phyloP scores from a whole-genome alignment of 35 echinoderm and acorn worm species.

The Chiridota heheva region DNA sequence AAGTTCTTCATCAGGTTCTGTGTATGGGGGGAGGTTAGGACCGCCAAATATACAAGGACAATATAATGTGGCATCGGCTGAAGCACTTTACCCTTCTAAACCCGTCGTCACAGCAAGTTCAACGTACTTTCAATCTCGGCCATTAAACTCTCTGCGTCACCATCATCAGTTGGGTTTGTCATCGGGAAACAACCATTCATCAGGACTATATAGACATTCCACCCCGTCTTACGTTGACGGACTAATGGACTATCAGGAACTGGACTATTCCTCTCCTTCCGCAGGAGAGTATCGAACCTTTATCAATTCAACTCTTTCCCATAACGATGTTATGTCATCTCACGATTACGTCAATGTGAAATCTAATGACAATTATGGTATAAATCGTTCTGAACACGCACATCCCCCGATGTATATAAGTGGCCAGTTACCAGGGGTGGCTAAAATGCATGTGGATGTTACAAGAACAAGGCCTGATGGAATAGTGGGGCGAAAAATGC shows the following conservation, averaged over 20 bases:
- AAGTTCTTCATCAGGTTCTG: neutral
- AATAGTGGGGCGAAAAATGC: slow-evolving; percentile 8
- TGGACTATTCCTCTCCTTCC: too few species aligned
- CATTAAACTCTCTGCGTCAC: too few species aligned
- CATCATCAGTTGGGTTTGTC: too few species aligned
- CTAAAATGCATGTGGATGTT: slow-evolving; percentile 25
- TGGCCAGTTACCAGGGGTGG: slow-evolving; percentile 27
- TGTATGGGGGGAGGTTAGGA: neutral
- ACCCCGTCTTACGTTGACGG: neutral
- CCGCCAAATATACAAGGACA: neutral
- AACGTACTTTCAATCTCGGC: neutral
- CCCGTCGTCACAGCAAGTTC: neutral
- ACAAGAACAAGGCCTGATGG: slow-evolving; percentile 1
- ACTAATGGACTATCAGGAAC: neutral
- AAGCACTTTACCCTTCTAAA: neutral
- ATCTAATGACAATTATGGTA: slow-evolving; percentile 3
- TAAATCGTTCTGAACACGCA: slow-evolving; percentile 17
- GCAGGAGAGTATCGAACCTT: too few species aligned
- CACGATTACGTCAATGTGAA: neutral
- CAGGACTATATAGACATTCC: slow-evolving; percentile 3
- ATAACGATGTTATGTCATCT: neutral
- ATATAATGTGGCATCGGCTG: slow-evolving; percentile 28
- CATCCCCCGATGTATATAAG: slow-evolving; percentile 57
- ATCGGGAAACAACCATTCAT: neutral
- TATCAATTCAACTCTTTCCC: too few species aligned